These are phyloP conservation scores for Sinosuthora webbiana DNA, from an alignment of 2,113 vertebrate species.

Conservation along the genomic window DNA sequence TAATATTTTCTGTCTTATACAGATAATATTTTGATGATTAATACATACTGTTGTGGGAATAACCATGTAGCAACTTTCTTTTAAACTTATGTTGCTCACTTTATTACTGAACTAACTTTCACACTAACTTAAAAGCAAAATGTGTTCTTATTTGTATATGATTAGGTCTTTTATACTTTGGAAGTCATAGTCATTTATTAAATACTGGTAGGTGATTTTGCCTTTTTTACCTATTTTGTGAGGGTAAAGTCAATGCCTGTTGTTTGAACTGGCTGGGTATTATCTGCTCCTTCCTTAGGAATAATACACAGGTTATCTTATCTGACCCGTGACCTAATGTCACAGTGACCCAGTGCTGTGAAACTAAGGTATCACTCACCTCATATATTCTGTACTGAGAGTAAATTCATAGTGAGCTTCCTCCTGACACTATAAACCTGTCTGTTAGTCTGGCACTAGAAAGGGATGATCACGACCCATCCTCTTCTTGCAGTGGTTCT, in stretches of 20 bases:
- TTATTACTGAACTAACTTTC: not conserved
- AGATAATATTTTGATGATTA: not conserved
- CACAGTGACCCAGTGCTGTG: conserved; percentile 54
- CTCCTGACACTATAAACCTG: not conserved
- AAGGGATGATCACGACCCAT: not conserved
- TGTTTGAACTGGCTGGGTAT: conserved; percentile 63
- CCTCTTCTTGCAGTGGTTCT: not conserved
- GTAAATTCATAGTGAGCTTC: not conserved
- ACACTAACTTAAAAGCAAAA: not conserved
- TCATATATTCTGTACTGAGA: not conserved
- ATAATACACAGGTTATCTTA: conserved; percentile 54
- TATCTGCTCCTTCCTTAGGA: conserved; percentile 27
- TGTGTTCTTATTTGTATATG: not conserved
- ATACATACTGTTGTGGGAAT: not conserved
- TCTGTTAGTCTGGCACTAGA: not conserved
- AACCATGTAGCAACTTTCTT: not conserved
- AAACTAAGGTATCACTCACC: not conserved
- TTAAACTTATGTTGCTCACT: not conserved
- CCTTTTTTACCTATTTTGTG: not conserved
- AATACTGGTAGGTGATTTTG: not conserved
- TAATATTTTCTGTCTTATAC: not conserved
- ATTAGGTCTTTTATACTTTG: not conserved
- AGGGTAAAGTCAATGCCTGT: conserved; percentile 41
- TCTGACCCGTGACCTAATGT: conserved; percentile 54
- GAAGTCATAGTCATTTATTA: not conserved